Conservation (phyloP, 2,113 vertebrate genomes). For the Pelobates fuscus region DNA sequence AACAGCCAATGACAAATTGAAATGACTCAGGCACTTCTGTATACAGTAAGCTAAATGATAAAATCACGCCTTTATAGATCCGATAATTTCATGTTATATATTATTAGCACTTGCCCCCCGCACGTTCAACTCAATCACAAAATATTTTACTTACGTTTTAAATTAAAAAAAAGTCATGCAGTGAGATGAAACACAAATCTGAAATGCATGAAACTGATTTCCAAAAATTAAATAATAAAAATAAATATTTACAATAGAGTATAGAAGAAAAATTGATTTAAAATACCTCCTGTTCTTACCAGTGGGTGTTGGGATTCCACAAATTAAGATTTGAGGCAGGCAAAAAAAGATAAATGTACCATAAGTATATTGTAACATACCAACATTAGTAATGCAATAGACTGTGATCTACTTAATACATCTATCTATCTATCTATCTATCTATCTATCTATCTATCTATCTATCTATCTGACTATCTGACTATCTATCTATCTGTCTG, state of each 20-base stretch:
- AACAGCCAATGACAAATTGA: no score
- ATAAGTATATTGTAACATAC: conserved; percentile 79
- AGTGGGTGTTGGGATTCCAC: conserved; percentile 86
- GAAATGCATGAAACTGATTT: conserved; percentile 64
- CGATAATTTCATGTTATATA: no score
- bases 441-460: no score
- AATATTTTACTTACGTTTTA: conserved; percentile 15
- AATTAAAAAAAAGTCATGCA: not conserved
- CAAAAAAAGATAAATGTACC: conserved; percentile 87
- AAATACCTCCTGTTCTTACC: conserved; percentile 99
- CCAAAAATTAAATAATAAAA: conserved; percentile 73
- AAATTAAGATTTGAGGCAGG: conserved; percentile 85
- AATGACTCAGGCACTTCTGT: no score
- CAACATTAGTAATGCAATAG: conserved; percentile 47
- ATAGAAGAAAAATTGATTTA: conserved; percentile 76
- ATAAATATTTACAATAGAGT: conserved; percentile 74
- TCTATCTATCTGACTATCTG: no score
- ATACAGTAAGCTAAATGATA: no score
- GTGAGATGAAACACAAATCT: not conserved
- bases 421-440: no score
- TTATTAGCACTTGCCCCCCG: no score
- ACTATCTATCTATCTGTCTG: no score
- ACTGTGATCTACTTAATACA: no score
- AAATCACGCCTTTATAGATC: no score
- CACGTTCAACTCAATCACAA: conserved; percentile 52